Evolutionary conservation across 2,797 vertebrate genomes (phyloP).

Genomic region (Denticeps clupeoides): DNA sequence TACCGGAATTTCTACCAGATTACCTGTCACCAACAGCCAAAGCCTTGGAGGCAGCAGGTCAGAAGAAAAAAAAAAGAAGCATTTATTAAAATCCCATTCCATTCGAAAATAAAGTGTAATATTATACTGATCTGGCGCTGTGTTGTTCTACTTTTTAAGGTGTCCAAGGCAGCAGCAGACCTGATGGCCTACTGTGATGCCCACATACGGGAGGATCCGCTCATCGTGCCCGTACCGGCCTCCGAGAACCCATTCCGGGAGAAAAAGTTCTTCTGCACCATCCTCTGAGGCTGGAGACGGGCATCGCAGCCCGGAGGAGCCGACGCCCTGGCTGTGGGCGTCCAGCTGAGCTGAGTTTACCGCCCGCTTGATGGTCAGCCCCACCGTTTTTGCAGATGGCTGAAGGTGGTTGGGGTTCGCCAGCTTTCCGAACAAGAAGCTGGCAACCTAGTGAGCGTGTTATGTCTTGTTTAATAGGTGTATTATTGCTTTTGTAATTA

Average conservation of each 20-base stretch:
- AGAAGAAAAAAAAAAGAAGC: too few relatives aligned
- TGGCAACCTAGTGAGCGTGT: slow-evolving; percentile 45
- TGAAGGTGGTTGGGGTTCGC: not conserved
- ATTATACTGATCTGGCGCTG: not conserved
- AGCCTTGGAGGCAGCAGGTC: too few relatives aligned
- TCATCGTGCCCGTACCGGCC: slow-evolving; percentile 89
- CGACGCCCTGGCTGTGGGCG: slow-evolving; percentile 24
- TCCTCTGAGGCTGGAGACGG: slow-evolving; percentile 68
- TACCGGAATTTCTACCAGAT: too few relatives aligned
- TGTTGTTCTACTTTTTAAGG: slow-evolving; percentile 48
- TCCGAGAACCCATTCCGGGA: slow-evolving; percentile 98
- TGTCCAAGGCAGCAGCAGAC: slow-evolving; percentile 93
- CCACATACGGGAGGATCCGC: slow-evolving; percentile 89
- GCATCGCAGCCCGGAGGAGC: slow-evolving; percentile 14
- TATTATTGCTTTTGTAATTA: slow-evolving; percentile 66
- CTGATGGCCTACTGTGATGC: slow-evolving; percentile 95
- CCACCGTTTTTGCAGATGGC: slow-evolving; percentile 27
- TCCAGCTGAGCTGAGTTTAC: slow-evolving; percentile 48
- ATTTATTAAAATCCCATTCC: too few relatives aligned
- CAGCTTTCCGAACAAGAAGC: slow-evolving; percentile 24
- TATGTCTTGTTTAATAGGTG: slow-evolving; percentile 42
- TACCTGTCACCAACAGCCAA: too few relatives aligned
- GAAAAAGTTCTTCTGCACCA: slow-evolving; percentile 98
- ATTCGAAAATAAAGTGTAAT: too few relatives aligned
- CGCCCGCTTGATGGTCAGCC: slow-evolving; percentile 47